Evolutionary conservation across 2,797 vertebrate species (phyloP).

Genomic region (Lycodopsis pacificus): DNA sequence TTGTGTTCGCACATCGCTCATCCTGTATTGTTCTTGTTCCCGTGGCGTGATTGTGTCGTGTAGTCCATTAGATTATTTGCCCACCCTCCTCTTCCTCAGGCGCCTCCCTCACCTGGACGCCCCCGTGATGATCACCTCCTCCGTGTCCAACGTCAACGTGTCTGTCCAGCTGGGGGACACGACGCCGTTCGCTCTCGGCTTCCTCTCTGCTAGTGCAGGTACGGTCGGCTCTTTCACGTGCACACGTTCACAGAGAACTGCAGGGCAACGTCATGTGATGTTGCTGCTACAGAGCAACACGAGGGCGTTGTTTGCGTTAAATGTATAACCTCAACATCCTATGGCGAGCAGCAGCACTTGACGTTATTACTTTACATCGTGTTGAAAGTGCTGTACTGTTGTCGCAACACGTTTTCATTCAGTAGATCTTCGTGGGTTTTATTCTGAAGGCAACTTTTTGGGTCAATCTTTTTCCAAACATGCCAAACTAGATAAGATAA

Average conservation of each 20-base stretch:
- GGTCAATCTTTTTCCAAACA: constrained; percentile 41
- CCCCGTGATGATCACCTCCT: constrained; percentile 90
- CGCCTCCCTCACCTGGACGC: constrained; percentile 90
- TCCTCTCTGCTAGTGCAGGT: constrained; percentile 93
- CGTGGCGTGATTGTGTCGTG: constrained; percentile 42
- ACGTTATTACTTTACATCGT: background rate
- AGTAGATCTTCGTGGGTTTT: background rate
- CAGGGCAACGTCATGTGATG: constrained; percentile 33
- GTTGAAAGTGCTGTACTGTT: background rate
- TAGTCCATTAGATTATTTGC: constrained; percentile 80
- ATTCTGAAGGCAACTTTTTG: constrained; percentile 9
- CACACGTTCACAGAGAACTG: background rate
- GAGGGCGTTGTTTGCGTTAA: background rate
- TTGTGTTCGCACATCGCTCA: constrained; percentile 55
- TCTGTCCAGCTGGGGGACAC: constrained; percentile 96
- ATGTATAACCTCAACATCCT: constrained; percentile 7
- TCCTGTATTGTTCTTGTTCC: constrained; percentile 42
- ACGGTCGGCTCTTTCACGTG: constrained; percentile 29
- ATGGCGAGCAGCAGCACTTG: background rate
- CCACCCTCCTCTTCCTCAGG: constrained; percentile 81
- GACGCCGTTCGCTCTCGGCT: constrained; percentile 94
- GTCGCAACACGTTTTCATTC: background rate
- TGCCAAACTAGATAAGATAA: constrained; percentile 63
- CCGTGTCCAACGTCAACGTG: constrained; percentile 92
- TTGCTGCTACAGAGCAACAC: constrained; percentile 16